Base-by-base conservation (phyloP, 2,888 invertebrate genomes). In the Eledone cirrhosa region DNA sequence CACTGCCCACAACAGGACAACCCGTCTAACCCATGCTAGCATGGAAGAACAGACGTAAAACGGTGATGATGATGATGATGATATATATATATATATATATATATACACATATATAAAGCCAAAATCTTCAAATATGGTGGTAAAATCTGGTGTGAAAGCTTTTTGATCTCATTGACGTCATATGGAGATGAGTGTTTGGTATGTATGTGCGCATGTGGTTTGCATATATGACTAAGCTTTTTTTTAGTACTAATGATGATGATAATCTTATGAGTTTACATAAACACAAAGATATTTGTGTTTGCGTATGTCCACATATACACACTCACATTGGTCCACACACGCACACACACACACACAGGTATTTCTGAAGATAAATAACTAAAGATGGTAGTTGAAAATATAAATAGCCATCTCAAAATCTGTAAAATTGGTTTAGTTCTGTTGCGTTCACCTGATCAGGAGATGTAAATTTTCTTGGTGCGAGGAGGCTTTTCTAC, bases 401-500 rank as follows among this genome's bases (percentile, higher is more conserved):
- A 67, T 67, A 67, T 29, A 19, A 67, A 22, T 1, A 31, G 7
- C 67, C 2, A 33, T 31, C 24, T 7, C 67, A 29, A 41, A 72
- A 19, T 69, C 31, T 41, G 41, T 29, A 22, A 19, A 27, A 22
- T 67, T 67, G 1, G 31, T 67, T 67, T 29, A 29, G 27, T 67
- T 29, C 31, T 47, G 13, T 48, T 41, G 53, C 13, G 41, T 11
- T 41, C 1, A 11, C 63, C 5, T n/a, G n/a, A 27, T 63, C 63
- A 63, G 14, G 47, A 48, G n/a, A 89, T 82, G 78, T 88, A 88
- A 48, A 90, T 88, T 82, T 90, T 90, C 79, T 85, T 84, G 0
- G 88, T 88, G 41, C 82, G 81, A 1, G 85, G 87, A 2, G 87
- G 89, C 48, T 88, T 80, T 81, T 91, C 91, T 5, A 90, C 89